Evolutionary conservation across 2,113 vertebrate genomes (phyloP), one percentile per base, ranked within the genome.

Genomic region (Microcebus lehilahytsara): DNA sequence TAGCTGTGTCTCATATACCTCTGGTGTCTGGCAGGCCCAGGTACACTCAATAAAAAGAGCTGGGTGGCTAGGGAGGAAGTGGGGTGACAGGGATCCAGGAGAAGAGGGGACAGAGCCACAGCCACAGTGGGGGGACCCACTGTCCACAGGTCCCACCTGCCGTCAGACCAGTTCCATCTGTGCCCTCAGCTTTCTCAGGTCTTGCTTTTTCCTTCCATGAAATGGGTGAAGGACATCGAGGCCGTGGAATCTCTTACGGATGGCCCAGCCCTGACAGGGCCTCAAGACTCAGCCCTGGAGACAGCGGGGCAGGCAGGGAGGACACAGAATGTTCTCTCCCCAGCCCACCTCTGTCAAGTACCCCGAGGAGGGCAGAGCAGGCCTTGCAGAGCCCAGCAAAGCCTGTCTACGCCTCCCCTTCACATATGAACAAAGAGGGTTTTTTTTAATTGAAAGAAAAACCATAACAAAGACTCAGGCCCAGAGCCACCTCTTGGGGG

Each of bases 371-470:
- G 53, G 58, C 34, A 60, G 32, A 40, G n/a, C n/a, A 77, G 40
- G n/a, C 3, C 11, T 32, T 42, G n/a, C 6, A 12, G 19, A 72
- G 66, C n/a, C 32, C 87, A 49, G 69, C 30, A 34, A 34, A 77
- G 20, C 30, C 62, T 92, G 11, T 27, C 16, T 64, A 86, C 34
- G 51, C 46, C 46, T 77, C 20, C 34, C 77, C 17, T 30, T 64
- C 46, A 58, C 53, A 93, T 77, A 46, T 7, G 25, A 90, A 95
- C 37, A 37, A 37, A 37, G 37, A 37, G 37, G 37, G 37, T 37
- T 37, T 37, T 37, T 95, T 89, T 6, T 53, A 22, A 79, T n/a
- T 93, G 62, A 92, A 87, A 91, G 42, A 91, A 78, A 96, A 92
- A 53, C 49, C 14, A 53, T 23, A 74, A 75, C 20, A 74, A 84